A percentile compares a stretch with the other conserved stretches of the same genome.
Evolutionary conservation across 2,113 vertebrate genomes (phyloP).

Genomic region (Promerops cafer): DNA sequence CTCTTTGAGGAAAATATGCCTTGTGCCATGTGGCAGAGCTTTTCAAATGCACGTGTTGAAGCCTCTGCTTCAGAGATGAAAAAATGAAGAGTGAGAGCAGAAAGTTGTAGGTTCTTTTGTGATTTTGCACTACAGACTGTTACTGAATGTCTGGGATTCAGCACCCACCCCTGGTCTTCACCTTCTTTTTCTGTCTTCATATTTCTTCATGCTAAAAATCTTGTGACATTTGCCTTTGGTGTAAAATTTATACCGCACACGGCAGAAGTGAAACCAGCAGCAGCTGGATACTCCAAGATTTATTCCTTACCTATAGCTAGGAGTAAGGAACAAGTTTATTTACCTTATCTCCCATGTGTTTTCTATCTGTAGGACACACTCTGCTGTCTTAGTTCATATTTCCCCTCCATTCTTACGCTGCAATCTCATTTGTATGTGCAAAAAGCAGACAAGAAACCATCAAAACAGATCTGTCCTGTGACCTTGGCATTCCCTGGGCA

Average conservation of each 20-base stretch:
- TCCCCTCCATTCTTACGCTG: fast-evolving
- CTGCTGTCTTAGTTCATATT: background rate
- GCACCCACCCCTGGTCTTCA: fast-evolving
- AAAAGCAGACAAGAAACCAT: background rate
- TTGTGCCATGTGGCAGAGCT: background rate
- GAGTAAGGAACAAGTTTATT: background rate
- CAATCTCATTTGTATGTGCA: background rate
- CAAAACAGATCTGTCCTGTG: background rate
- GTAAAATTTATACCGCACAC: background rate
- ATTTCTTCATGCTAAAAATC: background rate
- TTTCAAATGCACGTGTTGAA: background rate
- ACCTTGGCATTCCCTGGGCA: background rate
- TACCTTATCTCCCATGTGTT: background rate
- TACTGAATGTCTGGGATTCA: background rate
- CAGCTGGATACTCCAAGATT: background rate
- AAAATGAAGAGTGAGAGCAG: background rate
- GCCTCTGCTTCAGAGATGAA: background rate
- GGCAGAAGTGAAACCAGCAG: background rate
- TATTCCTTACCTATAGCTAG: background rate
- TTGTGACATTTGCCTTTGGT: background rate
- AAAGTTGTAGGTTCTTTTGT: background rate
- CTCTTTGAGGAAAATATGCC: background rate
- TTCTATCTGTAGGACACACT: background rate
- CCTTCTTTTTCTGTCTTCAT: background rate
- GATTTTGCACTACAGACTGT: background rate